Evolutionary conservation across 2,113 vertebrate genomes (phyloP).

Genomic region (Paratilapia polleni): DNA sequence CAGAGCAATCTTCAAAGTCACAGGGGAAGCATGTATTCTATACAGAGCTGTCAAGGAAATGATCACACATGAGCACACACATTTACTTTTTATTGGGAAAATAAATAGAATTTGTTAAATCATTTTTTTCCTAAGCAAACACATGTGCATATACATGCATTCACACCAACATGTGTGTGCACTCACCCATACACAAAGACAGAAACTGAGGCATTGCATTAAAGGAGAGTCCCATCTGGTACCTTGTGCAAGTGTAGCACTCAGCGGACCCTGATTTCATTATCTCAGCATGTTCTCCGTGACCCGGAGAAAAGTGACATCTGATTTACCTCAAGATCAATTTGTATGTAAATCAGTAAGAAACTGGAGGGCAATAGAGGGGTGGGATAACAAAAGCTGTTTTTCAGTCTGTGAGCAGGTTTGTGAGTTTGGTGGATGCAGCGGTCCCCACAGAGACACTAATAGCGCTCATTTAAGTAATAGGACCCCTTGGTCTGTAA

Average conservation of each 20-base stretch:
- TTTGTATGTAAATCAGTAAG: constrained; percentile 86
- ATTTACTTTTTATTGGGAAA: constrained; percentile 68
- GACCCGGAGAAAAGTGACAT: constrained; percentile 83
- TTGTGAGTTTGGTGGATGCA: constrained; percentile 52
- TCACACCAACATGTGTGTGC: constrained; percentile 31
- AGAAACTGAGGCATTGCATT: constrained; percentile 63
- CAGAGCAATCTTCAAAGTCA: constrained; percentile 57
- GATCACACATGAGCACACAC: constrained; percentile 71
- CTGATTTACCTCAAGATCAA: constrained; percentile 87
- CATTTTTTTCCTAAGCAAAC: constrained; percentile 55
- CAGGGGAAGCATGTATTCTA: constrained; percentile 52
- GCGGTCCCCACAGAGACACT: constrained; percentile 67
- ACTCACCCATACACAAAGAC: constrained; percentile 28
- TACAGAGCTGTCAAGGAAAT: constrained; percentile 67
- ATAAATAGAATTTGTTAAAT: constrained; percentile 76
- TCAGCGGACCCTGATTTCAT: constrained; percentile 81
- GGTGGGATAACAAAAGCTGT: constrained; percentile 77
- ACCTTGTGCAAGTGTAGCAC: constrained; percentile 74
- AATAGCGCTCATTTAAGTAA: constrained; percentile 82
- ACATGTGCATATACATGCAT: constrained; percentile 4
- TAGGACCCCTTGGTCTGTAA: constrained; percentile 69
- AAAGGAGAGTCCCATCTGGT: constrained; percentile 79
- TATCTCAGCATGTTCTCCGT: constrained; percentile 82
- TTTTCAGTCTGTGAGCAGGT: constrained; percentile 70
- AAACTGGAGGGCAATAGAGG: constrained; percentile 74